Base-by-base conservation (phyloP, 2,113 vertebrate species). In the Haliaeetus leucogaster region DNA sequence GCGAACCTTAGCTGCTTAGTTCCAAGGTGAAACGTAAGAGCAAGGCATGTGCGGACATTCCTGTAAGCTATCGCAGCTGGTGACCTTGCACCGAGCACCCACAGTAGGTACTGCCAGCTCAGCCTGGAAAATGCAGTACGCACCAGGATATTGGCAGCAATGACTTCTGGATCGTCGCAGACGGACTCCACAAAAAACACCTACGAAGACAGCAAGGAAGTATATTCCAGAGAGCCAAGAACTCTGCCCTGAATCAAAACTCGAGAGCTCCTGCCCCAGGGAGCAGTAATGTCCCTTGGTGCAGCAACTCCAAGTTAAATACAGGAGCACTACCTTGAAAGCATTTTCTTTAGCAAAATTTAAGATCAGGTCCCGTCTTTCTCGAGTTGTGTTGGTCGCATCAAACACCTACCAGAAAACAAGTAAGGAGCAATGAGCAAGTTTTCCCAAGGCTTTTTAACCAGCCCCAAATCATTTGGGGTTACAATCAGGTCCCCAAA, bases 131-230 rank as follows among this genome's bases (percentile, higher is more conserved):
- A 34, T 0, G 9, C 5, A 7, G 58, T 81, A 98, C 98, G 42
- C 97, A 99, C 99, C 99, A 99, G 96, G 96, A 99, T 99, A 70
- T 99, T 99, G 79, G 99, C 99, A 98, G 99, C 99, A 38, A 99
- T 99, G 94, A 99, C 99, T 67, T 99, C 99, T 7, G 99, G 99
- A 97, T 99, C 99, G 12, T 99, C 99, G 85, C 99, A 99, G 72
- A 99, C 99, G 0, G 99, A 99, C 97, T 99, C 99, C 98, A 99
- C 99, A 76, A 99, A 99, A 96, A 99, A 99, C 76, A 99, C 99
- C 99, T 99, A 91, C 10, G 12, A 88, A 92, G 43, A 32, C 90
- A 55, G 86, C 70, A 73, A 93, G 53, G 77, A 36, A 63, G 67
- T 20, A 20, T 19, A 11, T 55, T 58, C 53, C 65, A n/a, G 73